Evolutionary conservation across 2,888 invertebrate genomes (phyloP).

Genomic region (Himalopsyche anomala): DNA sequence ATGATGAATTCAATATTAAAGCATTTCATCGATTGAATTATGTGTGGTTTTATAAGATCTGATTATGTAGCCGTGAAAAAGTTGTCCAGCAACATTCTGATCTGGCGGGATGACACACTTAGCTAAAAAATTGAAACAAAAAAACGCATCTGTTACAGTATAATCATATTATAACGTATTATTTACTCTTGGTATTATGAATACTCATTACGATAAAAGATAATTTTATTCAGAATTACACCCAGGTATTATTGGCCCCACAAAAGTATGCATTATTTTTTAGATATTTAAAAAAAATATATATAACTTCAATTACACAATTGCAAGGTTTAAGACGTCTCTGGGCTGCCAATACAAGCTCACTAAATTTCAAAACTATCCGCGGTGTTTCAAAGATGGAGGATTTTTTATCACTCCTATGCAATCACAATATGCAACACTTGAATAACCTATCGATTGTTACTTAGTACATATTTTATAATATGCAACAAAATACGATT

Average conservation of each 20-base stretch:
- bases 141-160: not conserved
- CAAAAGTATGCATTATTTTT: no score
- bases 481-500: no score
- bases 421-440: no score
- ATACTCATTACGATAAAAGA: not conserved
- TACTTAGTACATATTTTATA: no score
- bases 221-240: not conserved
- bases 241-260: not conserved
- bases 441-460: no score
- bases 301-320: no score
- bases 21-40: slow-evolving; percentile 19
- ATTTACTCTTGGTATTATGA: not conserved
- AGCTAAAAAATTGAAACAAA: slow-evolving; percentile 24
- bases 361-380: no score
- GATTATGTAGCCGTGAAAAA: slow-evolving; percentile 26
- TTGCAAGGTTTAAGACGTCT: no score
- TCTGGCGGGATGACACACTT: not conserved
- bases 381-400: no score
- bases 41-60: slow-evolving; percentile 20
- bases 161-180: not conserved
- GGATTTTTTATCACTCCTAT: no score
- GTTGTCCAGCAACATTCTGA: slow-evolving; percentile 22
- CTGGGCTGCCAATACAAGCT: no score
- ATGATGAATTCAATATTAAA: not conserved
- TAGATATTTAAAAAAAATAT: no score